These are phyloP conservation scores for Lindbergichthys nudifrons DNA, from an alignment of 2,797 vertebrate genomes.

Conservation along the genomic window DNA sequence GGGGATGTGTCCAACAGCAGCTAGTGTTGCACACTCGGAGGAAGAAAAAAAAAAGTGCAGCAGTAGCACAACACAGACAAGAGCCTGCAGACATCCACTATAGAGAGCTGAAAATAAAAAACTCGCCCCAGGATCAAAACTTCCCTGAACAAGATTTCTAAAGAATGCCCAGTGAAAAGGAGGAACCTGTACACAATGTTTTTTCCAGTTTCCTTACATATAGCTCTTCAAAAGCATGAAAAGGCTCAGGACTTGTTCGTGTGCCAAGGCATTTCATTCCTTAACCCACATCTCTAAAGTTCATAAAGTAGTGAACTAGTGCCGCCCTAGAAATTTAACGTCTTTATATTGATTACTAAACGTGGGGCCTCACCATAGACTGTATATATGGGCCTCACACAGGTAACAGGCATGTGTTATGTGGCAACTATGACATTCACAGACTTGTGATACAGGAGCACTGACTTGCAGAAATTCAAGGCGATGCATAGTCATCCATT, in stretches of 20 bases:
- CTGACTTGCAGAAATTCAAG: not conserved
- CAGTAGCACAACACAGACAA: conserved; percentile 45
- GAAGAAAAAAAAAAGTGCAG: conserved; percentile 3
- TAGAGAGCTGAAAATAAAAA: not conserved
- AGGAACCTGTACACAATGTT: conserved; percentile 14
- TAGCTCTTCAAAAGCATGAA: not conserved
- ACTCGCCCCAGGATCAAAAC: conserved; percentile 11
- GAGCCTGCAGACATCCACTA: conserved; percentile 45
- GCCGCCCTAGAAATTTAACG: conserved; percentile 31
- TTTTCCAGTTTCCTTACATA: conserved; percentile 11
- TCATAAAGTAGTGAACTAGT: conserved; percentile 6
- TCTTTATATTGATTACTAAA: conserved; percentile 13
- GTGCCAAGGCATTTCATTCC: not conserved
- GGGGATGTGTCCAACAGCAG: conserved; percentile 67
- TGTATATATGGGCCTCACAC: conserved; percentile 13
- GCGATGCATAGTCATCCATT: not conserved
- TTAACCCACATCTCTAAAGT: not conserved
- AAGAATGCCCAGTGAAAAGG: conserved; percentile 2
- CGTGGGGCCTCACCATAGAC: conserved; percentile 3
- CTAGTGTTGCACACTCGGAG: conserved; percentile 35
- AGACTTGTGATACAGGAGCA: conserved; percentile 10
- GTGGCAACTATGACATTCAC: conserved; percentile 15
- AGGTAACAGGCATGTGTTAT: conserved; percentile 11
- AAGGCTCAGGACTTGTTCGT: not conserved
- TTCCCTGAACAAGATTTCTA: conserved; percentile 14